Base-by-base conservation (phyloP, 1,140 invertebrate genomes). In the Dinothrombium tinctorium region DNA sequence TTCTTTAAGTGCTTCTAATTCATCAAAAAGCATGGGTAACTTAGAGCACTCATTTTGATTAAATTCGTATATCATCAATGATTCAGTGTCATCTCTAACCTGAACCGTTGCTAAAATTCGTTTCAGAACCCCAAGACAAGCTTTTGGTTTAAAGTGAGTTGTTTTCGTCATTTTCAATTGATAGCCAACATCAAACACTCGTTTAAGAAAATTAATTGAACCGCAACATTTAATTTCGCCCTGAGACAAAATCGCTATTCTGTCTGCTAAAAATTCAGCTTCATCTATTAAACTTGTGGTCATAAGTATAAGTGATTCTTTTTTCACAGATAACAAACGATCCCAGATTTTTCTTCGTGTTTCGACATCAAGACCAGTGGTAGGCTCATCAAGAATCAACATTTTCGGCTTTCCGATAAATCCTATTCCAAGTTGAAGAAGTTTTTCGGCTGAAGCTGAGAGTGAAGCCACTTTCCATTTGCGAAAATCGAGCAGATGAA, bases 181-280 rank as follows among this genome's bases (percentile, higher is more conserved):
- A 28, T 43, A 44, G 3, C 76, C 76, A 49, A 71, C 65, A 24
- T 77, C 76, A 52, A 78, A 80, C 53, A 75, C 76, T 44, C 36
- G 54, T 47, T 77, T 74, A n/a, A 80, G 60, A 45, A 72, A 65
- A 31, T 73, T 67, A 67, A 72, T 64, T 25, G 65, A 66, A 12
- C 73, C 75, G 32, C 76, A 59, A 48, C 75, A 77, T 45, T 66
- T 68, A 45, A 86, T 68, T 42, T 72, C 64, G 1, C 83, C 83
- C 54, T 72, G 73, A 1, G 84, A 79, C 80, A 89, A 86, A 33
- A 89, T 79, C 19, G 76, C 80, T 33, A 86, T 56, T 37, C 77
- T 58, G 22, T 76, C 75, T 52, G 82, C 87, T 2, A 89, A 61
- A 17, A 74, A 77, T 59, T 89, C 81, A 52, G 76, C 79, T 57